Base-by-base conservation (phyloP, 2,888 invertebrate genomes). In the Dendrolimus houi region DNA sequence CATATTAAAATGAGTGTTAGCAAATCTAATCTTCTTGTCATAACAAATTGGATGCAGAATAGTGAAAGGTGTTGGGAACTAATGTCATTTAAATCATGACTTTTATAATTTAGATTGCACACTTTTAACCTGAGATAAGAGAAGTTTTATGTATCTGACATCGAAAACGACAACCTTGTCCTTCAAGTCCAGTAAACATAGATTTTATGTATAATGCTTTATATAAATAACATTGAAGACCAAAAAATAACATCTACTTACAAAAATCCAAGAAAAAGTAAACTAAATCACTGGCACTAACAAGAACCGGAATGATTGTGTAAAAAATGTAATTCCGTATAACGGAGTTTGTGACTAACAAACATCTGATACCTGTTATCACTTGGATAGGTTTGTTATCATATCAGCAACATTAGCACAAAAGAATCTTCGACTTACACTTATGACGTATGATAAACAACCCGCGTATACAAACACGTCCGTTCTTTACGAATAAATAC, bases 361-460 rank as follows among this genome's bases (percentile, higher is more conserved):
- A 68, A 68, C 72, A 71, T 66, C 69, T 74, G 79, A 76, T 81
- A 79, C 63, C 75, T 70, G 72, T 67, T 83, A 83, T 73, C 74
- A 77, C 72, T 69, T 71, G 69, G 87, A 87, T 87, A 85, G 69
- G 67, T 75, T 72, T 81, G 47, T 82, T 87, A 86, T 87, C 87
- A 83, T 83, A 84, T 81, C 82, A 74, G 67, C 63, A 71, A 74
- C 71, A 76, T 75, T 74, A 79, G 74, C 75, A 76, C 79, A 76
- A 81, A 47, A 82, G 79, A 81, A 77, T 81, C 74, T 80, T 74
- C 70, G 74, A 74, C 76, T 77, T 72, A 71, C 69, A 80, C 75
- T 75, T 64, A 64, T 83, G 83, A 87, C 85, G 86, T 84, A 85
- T 87, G 73, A 75, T 47, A 72, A 77, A 79, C 78, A 79, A 77